A percentile compares a stretch with the other conserved stretches of the same genome.
These are phyloP conservation scores for Eidolon dupreanum DNA, from an alignment of 2,797 vertebrate species.

Conservation along the genomic window DNA sequence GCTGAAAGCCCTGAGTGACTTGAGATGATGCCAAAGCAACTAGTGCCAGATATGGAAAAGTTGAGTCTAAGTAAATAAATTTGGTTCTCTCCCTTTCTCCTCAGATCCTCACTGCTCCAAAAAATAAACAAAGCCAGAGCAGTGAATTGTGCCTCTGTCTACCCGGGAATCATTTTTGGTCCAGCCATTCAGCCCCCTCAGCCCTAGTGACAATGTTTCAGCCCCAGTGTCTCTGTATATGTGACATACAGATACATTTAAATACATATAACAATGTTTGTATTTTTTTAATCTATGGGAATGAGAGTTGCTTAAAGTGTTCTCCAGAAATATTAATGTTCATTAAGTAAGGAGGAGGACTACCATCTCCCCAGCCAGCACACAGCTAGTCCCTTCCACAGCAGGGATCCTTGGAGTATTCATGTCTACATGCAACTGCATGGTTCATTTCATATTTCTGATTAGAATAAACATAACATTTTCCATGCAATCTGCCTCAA, in stretches of 20 bases:
- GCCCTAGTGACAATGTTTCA: neutral
- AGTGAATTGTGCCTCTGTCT: neutral
- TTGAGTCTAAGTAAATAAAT: conserved; percentile 66
- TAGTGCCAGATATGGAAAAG: conserved; percentile 72
- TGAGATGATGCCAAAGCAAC: conserved; percentile 56
- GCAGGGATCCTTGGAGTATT: accelerated
- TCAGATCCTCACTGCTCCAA: conserved; percentile 43
- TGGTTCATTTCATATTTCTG: conserved; percentile 50
- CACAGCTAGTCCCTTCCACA: accelerated
- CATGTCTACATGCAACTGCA: neutral
- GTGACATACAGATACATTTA: neutral
- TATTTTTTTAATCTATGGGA: neutral
- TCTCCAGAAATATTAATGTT: neutral
- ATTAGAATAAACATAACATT: conserved; percentile 77
- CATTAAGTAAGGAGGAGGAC: neutral
- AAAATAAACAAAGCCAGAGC: conserved; percentile 52
- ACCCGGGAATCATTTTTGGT: neutral
- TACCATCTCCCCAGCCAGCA: accelerated
- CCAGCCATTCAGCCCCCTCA: neutral
- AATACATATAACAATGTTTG: neutral
- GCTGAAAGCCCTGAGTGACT: conserved; percentile 46
- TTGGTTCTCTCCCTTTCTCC: conserved; percentile 8
- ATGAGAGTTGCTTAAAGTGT: neutral
- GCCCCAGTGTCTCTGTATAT: neutral
- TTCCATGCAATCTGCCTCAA: conserved; percentile 77